phyloP scores from a whole-genome alignment of 2,797 vertebrate genomes.

The Novumbra hubbsi region DNA sequence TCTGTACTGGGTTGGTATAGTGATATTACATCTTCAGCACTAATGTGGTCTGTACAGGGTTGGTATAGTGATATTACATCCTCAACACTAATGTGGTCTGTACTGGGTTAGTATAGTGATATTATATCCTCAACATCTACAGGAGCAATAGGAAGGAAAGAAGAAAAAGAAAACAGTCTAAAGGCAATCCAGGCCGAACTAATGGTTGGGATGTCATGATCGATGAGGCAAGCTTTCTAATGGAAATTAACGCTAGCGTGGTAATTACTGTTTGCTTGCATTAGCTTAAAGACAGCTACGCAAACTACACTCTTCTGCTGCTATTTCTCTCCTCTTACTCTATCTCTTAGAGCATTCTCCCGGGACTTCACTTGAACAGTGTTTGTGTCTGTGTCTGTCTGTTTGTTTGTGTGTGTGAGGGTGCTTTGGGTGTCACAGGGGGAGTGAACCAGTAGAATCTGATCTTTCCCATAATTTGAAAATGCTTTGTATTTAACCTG shows the following conservation, averaged over 20 bases:
- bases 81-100: too few species aligned
- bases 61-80: too few species aligned
- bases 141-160: conserved; percentile 20
- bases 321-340: conserved; percentile 3
- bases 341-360: neutral
- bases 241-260: conserved; percentile 59
- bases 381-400: conserved; percentile 19
- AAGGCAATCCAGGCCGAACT: conserved; percentile 50
- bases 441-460: conserved; percentile 43
- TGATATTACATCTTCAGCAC: too few species aligned
- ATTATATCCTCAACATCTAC: too few species aligned
- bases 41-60: too few species aligned
- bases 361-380: neutral
- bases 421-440: conserved; percentile 41
- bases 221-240: conserved; percentile 64
- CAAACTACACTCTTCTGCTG: conserved; percentile 31
- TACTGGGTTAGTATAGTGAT: too few species aligned
- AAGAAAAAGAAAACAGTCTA: conserved; percentile 2
- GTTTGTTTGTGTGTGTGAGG: conserved; percentile 47
- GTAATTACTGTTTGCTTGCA: conserved; percentile 67
- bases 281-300: conserved; percentile 62
- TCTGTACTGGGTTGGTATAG: too few species aligned
- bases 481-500: conserved; percentile 52
- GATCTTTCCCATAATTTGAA: conserved; percentile 59
- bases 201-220: conserved; percentile 68